phyloP scores from a whole-genome alignment of 2,797 vertebrate species.

The Scyliorhinus canicula region DNA sequence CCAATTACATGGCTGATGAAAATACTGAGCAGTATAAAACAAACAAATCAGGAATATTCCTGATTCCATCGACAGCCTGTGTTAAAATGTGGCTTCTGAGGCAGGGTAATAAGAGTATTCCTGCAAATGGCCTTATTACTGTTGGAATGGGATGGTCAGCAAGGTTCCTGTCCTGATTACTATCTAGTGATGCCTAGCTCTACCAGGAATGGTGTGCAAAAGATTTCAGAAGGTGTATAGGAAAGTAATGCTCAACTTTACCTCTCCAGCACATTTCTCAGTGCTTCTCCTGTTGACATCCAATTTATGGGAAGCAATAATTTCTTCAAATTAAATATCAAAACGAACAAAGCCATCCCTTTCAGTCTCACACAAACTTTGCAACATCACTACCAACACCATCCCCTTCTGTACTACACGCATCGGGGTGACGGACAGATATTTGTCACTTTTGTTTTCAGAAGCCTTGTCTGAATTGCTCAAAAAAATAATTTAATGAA shows the following conservation, averaged over 20 bases:
- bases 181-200: neutral
- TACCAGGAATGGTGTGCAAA: neutral
- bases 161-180: neutral
- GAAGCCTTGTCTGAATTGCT: too few species aligned
- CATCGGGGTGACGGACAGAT: neutral
- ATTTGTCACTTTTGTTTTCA: neutral
- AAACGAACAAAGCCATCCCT: too few species aligned
- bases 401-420: neutral
- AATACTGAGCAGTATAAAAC: neutral
- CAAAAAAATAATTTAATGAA: neutral
- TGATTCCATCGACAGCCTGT: neutral
- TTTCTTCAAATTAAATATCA: neutral
- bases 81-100: neutral
- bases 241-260: neutral
- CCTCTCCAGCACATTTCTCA: neutral
- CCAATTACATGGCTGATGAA: neutral
- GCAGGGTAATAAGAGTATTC: neutral
- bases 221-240: neutral
- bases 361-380: neutral
- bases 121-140: neutral
- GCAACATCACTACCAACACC: neutral
- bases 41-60: neutral
- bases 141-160: neutral
- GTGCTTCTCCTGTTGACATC: neutral
- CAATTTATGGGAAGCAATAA: neutral